phyloP scores from a whole-genome alignment of 2,888 invertebrate genomes.

The Horisme vitalbata region DNA sequence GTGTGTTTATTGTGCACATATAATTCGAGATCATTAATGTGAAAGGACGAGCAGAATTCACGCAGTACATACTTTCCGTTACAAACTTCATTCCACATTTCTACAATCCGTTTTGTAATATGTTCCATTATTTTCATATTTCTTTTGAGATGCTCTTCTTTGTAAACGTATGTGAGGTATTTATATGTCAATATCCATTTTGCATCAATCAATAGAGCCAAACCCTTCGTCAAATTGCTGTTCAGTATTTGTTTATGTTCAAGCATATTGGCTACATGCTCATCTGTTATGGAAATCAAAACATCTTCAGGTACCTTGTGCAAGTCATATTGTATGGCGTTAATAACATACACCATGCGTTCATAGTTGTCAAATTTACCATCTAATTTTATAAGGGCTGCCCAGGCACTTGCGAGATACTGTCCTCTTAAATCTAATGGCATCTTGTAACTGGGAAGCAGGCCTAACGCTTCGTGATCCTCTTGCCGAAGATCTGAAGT shows the following conservation, averaged over 20 bases:
- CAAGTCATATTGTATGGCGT: constrained; percentile 1
- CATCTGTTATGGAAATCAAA: constrained; percentile 10
- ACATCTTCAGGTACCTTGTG: constrained; percentile 6
- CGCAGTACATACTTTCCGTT: constrained; percentile 14
- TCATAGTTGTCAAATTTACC: constrained; percentile 11
- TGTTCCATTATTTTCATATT: constrained; percentile 9
- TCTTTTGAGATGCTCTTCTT: constrained; percentile 7
- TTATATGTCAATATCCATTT: constrained; percentile 23
- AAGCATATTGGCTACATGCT: constrained; percentile 20
- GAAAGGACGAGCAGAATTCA: constrained; percentile 11
- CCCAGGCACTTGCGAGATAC: constrained; percentile 28
- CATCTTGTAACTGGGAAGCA: constrained; percentile 24
- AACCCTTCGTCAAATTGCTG: neutral
- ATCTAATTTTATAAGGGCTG: constrained; percentile 15
- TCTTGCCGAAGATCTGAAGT: constrained; percentile 46
- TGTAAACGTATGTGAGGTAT: constrained; percentile 12
- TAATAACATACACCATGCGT: constrained; percentile 11
- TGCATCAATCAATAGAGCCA: constrained; percentile 3
- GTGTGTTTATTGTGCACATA: constrained; percentile 12
- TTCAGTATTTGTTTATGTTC: constrained; percentile 13
- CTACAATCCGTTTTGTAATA: constrained; percentile 14
- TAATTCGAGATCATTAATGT: constrained; percentile 1
- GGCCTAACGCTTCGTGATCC: constrained; percentile 50
- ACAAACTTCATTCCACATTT: constrained; percentile 14
- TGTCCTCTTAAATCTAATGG: constrained; percentile 8